These are phyloP conservation scores for Eubasilissa splendida DNA, from an alignment of 2,888 invertebrate genomes.

Conservation along the genomic window DNA sequence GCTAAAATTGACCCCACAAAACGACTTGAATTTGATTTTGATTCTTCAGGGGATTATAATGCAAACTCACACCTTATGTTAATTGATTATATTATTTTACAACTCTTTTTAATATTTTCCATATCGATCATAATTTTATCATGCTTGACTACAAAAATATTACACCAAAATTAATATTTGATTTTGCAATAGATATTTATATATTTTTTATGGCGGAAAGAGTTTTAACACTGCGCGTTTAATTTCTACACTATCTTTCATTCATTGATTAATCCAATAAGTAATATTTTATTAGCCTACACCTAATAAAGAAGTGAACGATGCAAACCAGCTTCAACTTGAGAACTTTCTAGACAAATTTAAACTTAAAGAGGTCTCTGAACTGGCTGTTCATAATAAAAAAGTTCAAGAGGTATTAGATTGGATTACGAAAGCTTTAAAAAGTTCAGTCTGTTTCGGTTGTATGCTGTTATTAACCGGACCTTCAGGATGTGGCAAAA, in stretches of 20 bases:
- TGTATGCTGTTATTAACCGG: conserved; percentile 83
- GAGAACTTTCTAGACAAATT: conserved; percentile 77
- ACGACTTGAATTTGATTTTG: too few species aligned
- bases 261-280: neutral
- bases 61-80: too few species aligned
- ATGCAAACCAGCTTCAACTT: conserved; percentile 50
- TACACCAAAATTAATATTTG: neutral
- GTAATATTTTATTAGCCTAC: conserved; percentile 3
- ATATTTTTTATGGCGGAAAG: neutral
- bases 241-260: neutral
- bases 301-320: neutral
- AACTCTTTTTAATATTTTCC: too few species aligned
- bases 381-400: conserved; percentile 82
- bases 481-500: conserved; percentile 90
- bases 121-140: too few species aligned
- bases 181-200: neutral
- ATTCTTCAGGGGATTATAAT: too few species aligned
- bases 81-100: too few species aligned
- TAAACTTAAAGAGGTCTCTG: conserved; percentile 73
- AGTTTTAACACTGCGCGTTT: neutral
- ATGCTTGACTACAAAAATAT: too few species aligned
- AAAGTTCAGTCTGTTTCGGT: conserved; percentile 63
- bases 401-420: conserved; percentile 81
- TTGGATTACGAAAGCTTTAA: conserved; percentile 72
- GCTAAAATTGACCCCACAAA: too few species aligned